These are phyloP conservation scores for Tromatobia lineatoria DNA, from an alignment of 2,888 invertebrate genomes.

Conservation along the genomic window DNA sequence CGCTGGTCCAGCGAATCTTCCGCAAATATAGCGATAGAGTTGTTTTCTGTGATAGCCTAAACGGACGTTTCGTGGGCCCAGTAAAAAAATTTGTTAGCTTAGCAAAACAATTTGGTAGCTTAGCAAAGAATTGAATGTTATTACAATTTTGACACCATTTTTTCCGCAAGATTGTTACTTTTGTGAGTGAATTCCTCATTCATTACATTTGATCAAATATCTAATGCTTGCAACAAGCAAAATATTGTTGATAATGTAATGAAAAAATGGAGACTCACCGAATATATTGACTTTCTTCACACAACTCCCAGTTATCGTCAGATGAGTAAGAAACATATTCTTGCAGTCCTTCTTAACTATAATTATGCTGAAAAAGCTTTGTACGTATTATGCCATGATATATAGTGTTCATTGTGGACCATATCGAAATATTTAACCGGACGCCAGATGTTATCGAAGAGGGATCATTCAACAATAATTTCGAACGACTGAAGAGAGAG, in stretches of 20 bases:
- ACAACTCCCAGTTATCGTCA: neutral
- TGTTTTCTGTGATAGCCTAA: too few relatives aligned
- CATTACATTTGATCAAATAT: neutral
- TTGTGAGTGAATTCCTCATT: neutral
- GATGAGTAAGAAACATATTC: neutral
- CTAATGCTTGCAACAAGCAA: neutral
- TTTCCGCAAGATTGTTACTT: too few relatives aligned
- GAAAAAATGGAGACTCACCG: neutral
- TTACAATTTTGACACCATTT: too few relatives aligned
- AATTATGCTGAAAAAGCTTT: conserved; percentile 6
- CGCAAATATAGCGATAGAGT: too few relatives aligned
- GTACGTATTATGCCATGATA: neutral
- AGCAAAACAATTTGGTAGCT: too few relatives aligned
- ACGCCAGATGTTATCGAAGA: conserved; percentile 33
- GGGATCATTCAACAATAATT: conserved; percentile 40
- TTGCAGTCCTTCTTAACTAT: neutral
- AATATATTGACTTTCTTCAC: neutral
- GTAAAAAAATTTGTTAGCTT: too few relatives aligned
- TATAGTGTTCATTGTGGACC: neutral
- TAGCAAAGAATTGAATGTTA: too few relatives aligned
- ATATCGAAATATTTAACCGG: conserved; percentile 27
- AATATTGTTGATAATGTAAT: neutral
- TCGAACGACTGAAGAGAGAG: conserved; percentile 17
- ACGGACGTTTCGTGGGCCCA: too few relatives aligned
- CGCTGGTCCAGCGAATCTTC: too few relatives aligned